Conservation (phyloP, 2,113 vertebrate genomes). For the Condylura cristata region DNA sequence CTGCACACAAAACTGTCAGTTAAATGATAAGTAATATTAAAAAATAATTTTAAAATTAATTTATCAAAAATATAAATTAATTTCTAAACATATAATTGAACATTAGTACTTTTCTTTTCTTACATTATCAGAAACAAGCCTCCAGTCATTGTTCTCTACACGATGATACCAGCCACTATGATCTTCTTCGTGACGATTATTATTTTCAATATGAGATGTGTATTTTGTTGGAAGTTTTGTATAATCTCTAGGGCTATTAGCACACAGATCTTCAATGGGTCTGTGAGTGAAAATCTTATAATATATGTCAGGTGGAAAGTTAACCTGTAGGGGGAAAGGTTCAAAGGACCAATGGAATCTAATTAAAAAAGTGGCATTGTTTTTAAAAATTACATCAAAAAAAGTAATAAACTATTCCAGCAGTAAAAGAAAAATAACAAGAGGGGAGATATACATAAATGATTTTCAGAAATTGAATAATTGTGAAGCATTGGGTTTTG, state of each 20-base stretch:
- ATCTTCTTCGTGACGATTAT: constrained; percentile 68
- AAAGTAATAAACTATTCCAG: too few relatives aligned
- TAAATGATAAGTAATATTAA: constrained; percentile 3
- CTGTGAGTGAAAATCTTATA: constrained; percentile 92
- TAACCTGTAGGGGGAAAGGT: constrained; percentile 76
- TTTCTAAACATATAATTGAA: constrained; percentile 8
- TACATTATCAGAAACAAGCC: constrained; percentile 85
- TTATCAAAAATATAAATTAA: neutral
- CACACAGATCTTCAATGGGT: constrained; percentile 88
- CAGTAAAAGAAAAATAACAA: too few relatives aligned
- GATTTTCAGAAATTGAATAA: too few relatives aligned
- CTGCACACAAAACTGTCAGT: constrained; percentile 24
- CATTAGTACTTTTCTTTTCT: constrained; percentile 41
- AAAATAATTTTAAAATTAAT: constrained; percentile 10
- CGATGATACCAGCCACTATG: constrained; percentile 86
- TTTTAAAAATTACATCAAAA: neutral
- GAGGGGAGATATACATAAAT: too few relatives aligned
- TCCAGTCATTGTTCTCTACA: constrained; percentile 90
- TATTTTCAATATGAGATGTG: constrained; percentile 54
- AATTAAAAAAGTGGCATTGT: neutral
- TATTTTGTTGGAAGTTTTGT: constrained; percentile 74
- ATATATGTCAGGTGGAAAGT: constrained; percentile 90
- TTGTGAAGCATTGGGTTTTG: too few relatives aligned
- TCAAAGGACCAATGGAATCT: constrained; percentile 49
- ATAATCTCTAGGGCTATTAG: constrained; percentile 89